These are phyloP conservation scores for Gymnocheta viridis DNA, from an alignment of 2,888 invertebrate species.

Conservation along the genomic window DNA sequence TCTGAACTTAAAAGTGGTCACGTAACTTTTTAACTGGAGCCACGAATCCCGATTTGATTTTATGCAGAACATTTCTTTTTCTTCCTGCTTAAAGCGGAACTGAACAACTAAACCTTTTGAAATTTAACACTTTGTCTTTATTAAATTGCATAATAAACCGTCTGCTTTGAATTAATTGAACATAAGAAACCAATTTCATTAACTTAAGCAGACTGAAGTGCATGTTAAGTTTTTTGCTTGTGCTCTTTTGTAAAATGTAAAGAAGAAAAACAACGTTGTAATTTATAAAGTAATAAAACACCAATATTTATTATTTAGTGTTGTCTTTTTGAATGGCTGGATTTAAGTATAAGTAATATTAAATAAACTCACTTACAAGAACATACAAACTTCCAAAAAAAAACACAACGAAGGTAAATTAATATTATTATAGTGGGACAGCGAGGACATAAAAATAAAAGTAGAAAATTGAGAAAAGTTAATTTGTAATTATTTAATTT, in stretches of 20 bases:
- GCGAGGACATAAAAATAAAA: background rate
- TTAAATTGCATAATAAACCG: background rate
- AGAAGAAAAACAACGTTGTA: background rate
- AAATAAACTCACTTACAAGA: background rate
- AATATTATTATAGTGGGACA: background rate
- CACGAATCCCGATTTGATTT: background rate
- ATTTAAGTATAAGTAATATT: background rate
- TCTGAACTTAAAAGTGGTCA: no score
- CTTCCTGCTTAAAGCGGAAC: background rate
- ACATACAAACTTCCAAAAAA: background rate
- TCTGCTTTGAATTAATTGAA: background rate
- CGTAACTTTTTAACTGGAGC: no score
- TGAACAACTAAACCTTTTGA: background rate
- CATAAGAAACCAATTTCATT: conserved; percentile 22
- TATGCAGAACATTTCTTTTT: background rate
- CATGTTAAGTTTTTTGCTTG: background rate
- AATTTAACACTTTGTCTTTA: background rate
- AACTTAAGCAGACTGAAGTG: conserved; percentile 14
- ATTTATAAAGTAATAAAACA: conserved; percentile 44
- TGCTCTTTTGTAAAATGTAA: background rate
- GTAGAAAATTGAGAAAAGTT: background rate
- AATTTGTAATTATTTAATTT: background rate
- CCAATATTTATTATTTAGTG: conserved; percentile 36
- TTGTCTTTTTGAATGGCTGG: conserved; percentile 7
- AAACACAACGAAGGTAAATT: background rate